These are phyloP conservation scores for Pituophis catenifer DNA, from an alignment of 2,113 vertebrate species.

Conservation along the genomic window DNA sequence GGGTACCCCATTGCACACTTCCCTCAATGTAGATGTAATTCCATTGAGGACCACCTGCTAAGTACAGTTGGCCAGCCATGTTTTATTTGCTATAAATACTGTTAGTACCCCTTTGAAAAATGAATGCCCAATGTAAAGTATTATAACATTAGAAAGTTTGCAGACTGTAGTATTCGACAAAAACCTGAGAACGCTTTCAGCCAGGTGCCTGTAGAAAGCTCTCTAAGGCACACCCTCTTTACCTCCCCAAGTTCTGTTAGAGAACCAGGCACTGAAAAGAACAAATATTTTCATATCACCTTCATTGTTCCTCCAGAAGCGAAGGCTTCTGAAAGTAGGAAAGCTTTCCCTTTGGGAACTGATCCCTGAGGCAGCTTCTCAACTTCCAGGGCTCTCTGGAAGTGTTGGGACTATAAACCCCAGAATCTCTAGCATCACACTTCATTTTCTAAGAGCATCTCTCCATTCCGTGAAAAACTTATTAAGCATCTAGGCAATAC, in stretches of 20 bases:
- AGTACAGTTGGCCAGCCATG: neutral
- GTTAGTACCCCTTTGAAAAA: neutral
- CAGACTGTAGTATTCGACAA: constrained; percentile 30
- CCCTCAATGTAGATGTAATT: neutral
- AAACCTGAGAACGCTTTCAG: neutral
- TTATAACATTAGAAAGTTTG: constrained; percentile 40
- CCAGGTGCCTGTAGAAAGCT: neutral
- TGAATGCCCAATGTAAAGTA: neutral
- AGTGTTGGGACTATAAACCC: neutral
- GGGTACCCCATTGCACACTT: neutral
- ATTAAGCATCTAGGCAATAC: neutral
- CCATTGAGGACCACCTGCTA: neutral
- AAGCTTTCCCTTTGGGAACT: neutral
- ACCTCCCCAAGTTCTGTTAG: neutral
- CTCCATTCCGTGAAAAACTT: neutral
- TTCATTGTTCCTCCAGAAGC: neutral
- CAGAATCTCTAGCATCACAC: neutral
- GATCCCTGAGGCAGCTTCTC: neutral
- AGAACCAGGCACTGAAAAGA: fast-evolving
- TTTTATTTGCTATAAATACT: neutral
- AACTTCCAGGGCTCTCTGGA: neutral
- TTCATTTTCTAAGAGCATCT: neutral
- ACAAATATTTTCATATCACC: constrained; percentile 30
- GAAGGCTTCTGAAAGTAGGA: neutral
- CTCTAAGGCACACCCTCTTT: neutral